Evolutionary conservation across 1,140 invertebrate genomes (phyloP).

Genomic region (Trigoniulus corallinus): DNA sequence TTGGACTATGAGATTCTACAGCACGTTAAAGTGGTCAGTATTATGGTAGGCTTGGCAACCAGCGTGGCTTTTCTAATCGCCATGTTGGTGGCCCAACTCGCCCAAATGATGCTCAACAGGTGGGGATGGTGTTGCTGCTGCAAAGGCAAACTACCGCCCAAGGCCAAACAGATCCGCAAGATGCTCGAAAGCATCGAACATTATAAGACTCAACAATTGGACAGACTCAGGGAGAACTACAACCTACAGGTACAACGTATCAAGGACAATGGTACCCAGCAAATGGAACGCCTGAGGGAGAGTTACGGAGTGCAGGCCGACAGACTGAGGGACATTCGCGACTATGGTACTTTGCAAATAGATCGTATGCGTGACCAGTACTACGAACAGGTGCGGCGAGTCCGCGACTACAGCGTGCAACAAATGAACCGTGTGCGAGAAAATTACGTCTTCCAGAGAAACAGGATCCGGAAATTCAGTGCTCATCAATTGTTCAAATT

Average conservation of each 20-base stretch:
- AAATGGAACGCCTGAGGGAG: slow-evolving; percentile 81
- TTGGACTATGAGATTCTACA: slow-evolving; percentile 65
- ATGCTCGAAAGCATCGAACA: slow-evolving; percentile 74
- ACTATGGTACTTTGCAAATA: slow-evolving; percentile 70
- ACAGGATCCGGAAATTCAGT: slow-evolving; percentile 85
- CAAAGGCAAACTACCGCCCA: slow-evolving; percentile 36
- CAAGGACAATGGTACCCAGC: slow-evolving; percentile 77
- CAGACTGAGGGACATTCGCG: slow-evolving; percentile 70
- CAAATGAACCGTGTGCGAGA: slow-evolving; percentile 85
- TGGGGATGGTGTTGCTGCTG: slow-evolving; percentile 37
- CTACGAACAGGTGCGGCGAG: slow-evolving; percentile 49
- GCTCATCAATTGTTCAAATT: slow-evolving; percentile 71
- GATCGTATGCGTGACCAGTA: slow-evolving; percentile 75
- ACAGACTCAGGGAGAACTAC: slow-evolving; percentile 71
- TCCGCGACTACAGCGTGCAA: slow-evolving; percentile 71
- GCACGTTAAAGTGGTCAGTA: slow-evolving; percentile 62
- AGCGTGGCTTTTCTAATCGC: slow-evolving; percentile 59
- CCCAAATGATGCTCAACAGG: slow-evolving; percentile 28
- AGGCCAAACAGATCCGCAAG: slow-evolving; percentile 52
- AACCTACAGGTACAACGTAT: slow-evolving; percentile 73
- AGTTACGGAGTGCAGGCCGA: slow-evolving; percentile 74
- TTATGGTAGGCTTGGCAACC: slow-evolving; percentile 57
- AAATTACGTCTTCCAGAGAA: slow-evolving; percentile 86
- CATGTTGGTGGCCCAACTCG: slow-evolving; percentile 55
- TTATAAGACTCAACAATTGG: slow-evolving; percentile 73